phyloP scores from a whole-genome alignment of 2,888 invertebrate species.

The Cryptocephalus moraei region DNA sequence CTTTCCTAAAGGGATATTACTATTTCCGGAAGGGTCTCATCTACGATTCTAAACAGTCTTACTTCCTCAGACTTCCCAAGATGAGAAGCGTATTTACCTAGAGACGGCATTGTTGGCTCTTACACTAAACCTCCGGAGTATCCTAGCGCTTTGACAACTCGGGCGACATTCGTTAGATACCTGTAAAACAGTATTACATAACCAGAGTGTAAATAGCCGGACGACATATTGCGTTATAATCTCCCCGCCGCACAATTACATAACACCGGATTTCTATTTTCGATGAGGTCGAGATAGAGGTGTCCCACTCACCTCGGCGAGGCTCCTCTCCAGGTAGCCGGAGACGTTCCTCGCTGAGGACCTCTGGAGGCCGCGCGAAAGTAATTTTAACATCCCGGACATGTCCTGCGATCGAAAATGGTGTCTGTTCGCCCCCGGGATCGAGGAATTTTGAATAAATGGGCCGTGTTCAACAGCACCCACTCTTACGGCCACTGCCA shows the following conservation, averaged over 20 bases:
- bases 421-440: too few species aligned
- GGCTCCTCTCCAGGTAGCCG: conserved; percentile 27
- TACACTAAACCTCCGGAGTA: conserved; percentile 18
- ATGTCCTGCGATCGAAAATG: conserved; percentile 9
- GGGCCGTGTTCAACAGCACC: too few species aligned
- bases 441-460: too few species aligned
- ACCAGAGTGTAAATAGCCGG: conserved; percentile 4
- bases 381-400: conserved; percentile 37
- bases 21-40: background rate
- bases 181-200: conserved; percentile 14
- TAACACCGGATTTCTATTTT: background rate
- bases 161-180: conserved; percentile 6
- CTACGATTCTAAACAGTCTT: background rate
- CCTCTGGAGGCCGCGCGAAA: conserved; percentile 40
- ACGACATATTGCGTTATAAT: background rate
- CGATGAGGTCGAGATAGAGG: too few species aligned
- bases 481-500: too few species aligned
- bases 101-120: conserved; percentile 10
- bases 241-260: background rate
- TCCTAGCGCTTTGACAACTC: conserved; percentile 13
- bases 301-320: conserved; percentile 26
- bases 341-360: conserved; percentile 27
- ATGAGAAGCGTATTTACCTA: background rate
- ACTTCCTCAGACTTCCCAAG: too few species aligned
- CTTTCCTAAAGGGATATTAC: background rate